Conservation (phyloP, 2,113 vertebrate genomes). For the Oryzias woworae region DNA sequence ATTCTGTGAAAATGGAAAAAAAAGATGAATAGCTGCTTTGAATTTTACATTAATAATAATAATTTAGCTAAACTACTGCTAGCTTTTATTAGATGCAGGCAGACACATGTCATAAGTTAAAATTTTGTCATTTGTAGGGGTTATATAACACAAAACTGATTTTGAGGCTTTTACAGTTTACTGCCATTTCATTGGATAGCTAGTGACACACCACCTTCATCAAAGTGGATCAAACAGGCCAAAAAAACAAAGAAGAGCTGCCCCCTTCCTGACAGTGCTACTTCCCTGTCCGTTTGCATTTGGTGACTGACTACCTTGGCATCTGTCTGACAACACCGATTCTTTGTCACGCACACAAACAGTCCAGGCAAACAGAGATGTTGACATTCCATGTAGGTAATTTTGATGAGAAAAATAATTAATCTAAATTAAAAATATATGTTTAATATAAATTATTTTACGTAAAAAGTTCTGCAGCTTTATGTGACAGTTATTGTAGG, state of each 20-base stretch:
- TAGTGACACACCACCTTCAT: conserved; percentile 55
- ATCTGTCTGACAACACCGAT: not conserved
- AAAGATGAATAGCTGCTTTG: not conserved
- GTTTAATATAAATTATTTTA: not conserved
- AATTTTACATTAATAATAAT: too few relatives aligned
- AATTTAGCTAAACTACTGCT: too few relatives aligned
- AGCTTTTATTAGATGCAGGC: too few relatives aligned
- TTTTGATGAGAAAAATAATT: rapidly evolving
- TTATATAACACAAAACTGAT: conserved; percentile 1
- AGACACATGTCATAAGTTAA: too few relatives aligned
- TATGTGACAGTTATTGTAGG: not conserved
- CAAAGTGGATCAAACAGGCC: conserved; percentile 45
- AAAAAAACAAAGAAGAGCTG: conserved; percentile 28
- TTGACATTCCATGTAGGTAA: too few relatives aligned
- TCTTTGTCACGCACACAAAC: not conserved
- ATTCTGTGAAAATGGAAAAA: not conserved
- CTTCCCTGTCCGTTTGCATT: conserved; percentile 51
- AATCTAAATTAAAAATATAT: rapidly evolving
- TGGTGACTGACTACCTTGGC: conserved; percentile 3
- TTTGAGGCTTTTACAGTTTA: conserved; percentile 30
- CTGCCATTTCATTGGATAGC: conserved; percentile 56
- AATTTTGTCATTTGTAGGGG: too few relatives aligned
- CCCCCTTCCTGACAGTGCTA: conserved; percentile 33
- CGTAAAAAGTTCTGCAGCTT: not conserved
- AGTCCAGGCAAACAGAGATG: not conserved